Evolutionary conservation across 2,888 invertebrate genomes (phyloP).

Genomic region (Oegoconia quadripuncta): DNA sequence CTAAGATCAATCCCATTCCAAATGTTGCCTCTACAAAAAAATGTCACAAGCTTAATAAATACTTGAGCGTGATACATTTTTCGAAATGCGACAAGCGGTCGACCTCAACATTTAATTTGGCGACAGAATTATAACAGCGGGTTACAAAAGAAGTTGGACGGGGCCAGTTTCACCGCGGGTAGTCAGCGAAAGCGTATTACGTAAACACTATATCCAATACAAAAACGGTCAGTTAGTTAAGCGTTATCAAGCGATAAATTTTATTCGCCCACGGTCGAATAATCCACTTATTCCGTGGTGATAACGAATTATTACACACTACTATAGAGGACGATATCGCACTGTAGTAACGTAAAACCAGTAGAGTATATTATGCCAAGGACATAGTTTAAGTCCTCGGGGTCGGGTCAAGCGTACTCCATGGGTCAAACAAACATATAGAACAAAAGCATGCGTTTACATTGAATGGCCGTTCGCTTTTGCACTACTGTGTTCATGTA

Average conservation of each 20-base stretch:
- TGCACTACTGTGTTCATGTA: too few species aligned
- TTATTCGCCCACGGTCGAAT: constrained; percentile 55
- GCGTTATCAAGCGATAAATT: constrained; percentile 57
- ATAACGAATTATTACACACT: constrained; percentile 39
- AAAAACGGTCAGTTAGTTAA: constrained; percentile 35
- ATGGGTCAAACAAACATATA: too few species aligned
- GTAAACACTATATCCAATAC: constrained; percentile 34
- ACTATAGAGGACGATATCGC: background rate
- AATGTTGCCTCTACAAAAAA: too few species aligned
- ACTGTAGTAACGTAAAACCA: background rate
- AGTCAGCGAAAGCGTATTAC: constrained; percentile 40
- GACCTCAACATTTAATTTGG: constrained; percentile 37
- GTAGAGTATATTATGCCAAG: too few species aligned
- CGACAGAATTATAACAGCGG: constrained; percentile 31
- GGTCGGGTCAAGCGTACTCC: too few species aligned
- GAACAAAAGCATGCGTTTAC: too few species aligned
- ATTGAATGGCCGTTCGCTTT: too few species aligned
- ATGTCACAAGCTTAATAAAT: too few species aligned
- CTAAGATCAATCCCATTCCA: too few species aligned
- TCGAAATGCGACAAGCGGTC: constrained; percentile 10
- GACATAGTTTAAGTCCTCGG: too few species aligned
- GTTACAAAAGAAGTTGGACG: constrained; percentile 42
- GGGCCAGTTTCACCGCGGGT: constrained; percentile 34
- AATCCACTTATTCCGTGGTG: constrained; percentile 48
- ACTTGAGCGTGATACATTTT: too few species aligned